A percentile compares a stretch with the other conserved stretches of the same genome.
Evolutionary conservation across 2,797 vertebrate species (phyloP).

Genomic region (Falco cherrug): DNA sequence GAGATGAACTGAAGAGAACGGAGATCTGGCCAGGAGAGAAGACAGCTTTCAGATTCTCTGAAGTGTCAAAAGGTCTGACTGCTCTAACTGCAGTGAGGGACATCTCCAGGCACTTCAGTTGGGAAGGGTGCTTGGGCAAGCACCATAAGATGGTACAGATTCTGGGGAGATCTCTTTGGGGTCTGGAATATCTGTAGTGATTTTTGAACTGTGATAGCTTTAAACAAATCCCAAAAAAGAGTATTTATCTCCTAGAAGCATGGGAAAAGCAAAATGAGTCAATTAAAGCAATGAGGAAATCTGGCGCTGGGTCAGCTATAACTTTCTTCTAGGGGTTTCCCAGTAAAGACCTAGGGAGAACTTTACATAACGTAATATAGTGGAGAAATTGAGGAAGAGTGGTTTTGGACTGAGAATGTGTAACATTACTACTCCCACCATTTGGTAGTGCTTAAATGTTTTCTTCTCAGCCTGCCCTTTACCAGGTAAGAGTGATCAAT

Average conservation of each 20-base stretch:
- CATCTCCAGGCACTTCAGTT: background rate
- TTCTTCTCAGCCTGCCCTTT: background rate
- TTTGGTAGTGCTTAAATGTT: background rate
- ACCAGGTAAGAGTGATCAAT: background rate
- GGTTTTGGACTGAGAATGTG: background rate
- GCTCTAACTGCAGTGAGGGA: background rate
- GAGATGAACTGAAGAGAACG: background rate
- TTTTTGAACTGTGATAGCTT: background rate
- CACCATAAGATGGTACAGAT: background rate
- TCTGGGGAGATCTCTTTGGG: background rate
- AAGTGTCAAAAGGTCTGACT: background rate
- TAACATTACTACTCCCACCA: background rate
- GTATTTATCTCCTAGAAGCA: accelerated
- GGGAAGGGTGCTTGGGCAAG: background rate
- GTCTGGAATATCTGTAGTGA: background rate
- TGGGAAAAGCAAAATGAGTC: background rate
- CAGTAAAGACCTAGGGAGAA: background rate
- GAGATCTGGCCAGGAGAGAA: background rate
- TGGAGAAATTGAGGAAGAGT: background rate
- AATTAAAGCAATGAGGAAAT: background rate
- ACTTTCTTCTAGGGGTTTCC: background rate
- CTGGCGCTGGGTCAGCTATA: background rate
- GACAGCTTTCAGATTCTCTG: background rate
- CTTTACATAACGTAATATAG: background rate
- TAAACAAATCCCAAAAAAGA: background rate